Conservation (phyloP, 1,140 invertebrate genomes). For the Caenorhabditis remanei region DNA sequence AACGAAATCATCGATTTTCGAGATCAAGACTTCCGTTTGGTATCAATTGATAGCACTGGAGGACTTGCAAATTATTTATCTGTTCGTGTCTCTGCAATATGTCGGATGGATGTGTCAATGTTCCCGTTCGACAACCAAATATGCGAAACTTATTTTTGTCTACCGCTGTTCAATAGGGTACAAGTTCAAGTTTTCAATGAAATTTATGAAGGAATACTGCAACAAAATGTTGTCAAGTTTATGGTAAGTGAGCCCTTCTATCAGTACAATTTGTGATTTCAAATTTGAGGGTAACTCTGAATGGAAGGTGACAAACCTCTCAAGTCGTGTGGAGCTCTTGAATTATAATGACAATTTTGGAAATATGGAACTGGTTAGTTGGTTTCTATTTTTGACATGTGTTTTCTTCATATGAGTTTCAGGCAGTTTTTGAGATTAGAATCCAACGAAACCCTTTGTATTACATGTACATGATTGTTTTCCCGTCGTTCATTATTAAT, state of each 20-base stretch:
- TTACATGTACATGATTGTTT: constrained; percentile 26
- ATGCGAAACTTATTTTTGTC: background rate
- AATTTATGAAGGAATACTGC: background rate
- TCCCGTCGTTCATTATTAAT: constrained; percentile 12
- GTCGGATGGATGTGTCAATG: constrained; percentile 1
- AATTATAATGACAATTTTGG: constrained; percentile 11
- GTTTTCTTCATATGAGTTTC: background rate
- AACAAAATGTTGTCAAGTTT: background rate
- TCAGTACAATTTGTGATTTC: background rate
- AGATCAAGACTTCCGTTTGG: background rate
- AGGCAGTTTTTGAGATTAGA: background rate
- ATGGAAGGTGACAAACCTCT: background rate
- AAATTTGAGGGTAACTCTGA: constrained; percentile 8
- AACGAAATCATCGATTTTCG: background rate
- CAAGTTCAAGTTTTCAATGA: background rate
- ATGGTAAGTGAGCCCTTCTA: background rate
- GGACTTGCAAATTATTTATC: background rate
- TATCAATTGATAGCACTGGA: background rate
- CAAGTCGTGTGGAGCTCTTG: background rate
- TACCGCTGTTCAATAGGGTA: background rate
- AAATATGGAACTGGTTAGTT: background rate
- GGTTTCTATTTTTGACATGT: background rate
- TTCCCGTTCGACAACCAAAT: background rate
- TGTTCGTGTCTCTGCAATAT: background rate
- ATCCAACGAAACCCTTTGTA: constrained; percentile 6